phyloP scores from a whole-genome alignment of 1,140 invertebrate genomes.

The Drosophila athabasca region DNA sequence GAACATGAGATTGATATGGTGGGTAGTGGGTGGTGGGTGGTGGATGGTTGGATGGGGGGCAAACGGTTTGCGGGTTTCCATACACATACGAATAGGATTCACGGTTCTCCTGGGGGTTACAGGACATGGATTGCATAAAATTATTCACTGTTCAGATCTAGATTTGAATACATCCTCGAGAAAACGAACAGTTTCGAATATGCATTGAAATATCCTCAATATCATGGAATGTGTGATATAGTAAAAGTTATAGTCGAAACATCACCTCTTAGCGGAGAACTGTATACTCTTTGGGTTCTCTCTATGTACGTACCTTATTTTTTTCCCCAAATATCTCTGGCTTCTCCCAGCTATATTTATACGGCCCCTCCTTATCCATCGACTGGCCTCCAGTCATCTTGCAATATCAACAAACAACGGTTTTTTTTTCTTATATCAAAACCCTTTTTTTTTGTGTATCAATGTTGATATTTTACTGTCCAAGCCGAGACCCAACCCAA shows the following conservation, averaged over 20 bases:
- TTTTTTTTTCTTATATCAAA: constrained; percentile 1
- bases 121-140: background rate
- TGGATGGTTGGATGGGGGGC: background rate
- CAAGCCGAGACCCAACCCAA: background rate
- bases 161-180: too few species aligned
- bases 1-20: constrained; percentile 4
- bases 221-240: too few species aligned
- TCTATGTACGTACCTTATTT: too few species aligned
- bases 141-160: background rate
- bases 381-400: background rate
- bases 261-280: too few species aligned
- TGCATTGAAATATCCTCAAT: too few species aligned
- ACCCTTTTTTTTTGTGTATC: constrained; percentile 14
- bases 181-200: too few species aligned
- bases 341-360: too few species aligned
- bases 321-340: too few species aligned
- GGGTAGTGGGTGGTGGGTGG: background rate
- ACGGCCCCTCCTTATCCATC: too few species aligned
- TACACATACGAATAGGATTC: too few species aligned
- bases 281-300: too few species aligned
- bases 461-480: constrained; percentile 41
- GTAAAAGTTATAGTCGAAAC: too few species aligned
- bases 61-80: background rate
- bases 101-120: background rate
- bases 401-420: constrained; percentile 33